Evolutionary conservation across 1,140 invertebrate species (phyloP).

Genomic region (Ostrea edulis): DNA sequence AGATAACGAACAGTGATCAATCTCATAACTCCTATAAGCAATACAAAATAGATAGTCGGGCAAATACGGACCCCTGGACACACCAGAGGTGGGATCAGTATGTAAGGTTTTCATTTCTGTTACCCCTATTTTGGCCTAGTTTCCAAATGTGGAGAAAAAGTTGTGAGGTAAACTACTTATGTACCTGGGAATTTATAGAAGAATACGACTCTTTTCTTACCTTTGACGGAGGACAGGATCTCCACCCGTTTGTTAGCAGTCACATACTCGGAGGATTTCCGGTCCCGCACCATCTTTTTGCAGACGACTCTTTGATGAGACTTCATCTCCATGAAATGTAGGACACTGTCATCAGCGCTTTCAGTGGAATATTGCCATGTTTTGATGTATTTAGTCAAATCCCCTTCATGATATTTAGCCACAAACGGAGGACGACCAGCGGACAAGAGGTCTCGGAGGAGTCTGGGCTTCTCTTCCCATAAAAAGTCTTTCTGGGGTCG

Average conservation of each 20-base stretch:
- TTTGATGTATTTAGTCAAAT: slow-evolving; percentile 18
- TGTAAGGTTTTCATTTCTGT: no score
- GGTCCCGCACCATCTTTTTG: slow-evolving; percentile 34
- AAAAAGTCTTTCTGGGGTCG: slow-evolving; percentile 7
- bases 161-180: no score
- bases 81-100: no score
- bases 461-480: slow-evolving; percentile 35
- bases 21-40: no score
- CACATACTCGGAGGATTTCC: background rate
- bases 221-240: background rate
- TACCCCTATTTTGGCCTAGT: no score
- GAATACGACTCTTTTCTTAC: background rate
- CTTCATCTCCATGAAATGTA: slow-evolving; percentile 1
- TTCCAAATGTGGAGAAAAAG: no score
- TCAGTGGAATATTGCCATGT: background rate
- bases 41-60: no score
- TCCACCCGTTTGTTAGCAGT: background rate
- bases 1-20: no score
- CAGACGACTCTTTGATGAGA: slow-evolving; percentile 26
- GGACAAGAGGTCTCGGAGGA: background rate
- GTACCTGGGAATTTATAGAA: background rate
- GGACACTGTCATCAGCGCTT: background rate
- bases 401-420: slow-evolving; percentile 33
- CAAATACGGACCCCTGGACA: no score
- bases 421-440: slow-evolving; percentile 1